Evolutionary conservation across 2,113 vertebrate species (phyloP).

Genomic region (Cephalophus harveyi): DNA sequence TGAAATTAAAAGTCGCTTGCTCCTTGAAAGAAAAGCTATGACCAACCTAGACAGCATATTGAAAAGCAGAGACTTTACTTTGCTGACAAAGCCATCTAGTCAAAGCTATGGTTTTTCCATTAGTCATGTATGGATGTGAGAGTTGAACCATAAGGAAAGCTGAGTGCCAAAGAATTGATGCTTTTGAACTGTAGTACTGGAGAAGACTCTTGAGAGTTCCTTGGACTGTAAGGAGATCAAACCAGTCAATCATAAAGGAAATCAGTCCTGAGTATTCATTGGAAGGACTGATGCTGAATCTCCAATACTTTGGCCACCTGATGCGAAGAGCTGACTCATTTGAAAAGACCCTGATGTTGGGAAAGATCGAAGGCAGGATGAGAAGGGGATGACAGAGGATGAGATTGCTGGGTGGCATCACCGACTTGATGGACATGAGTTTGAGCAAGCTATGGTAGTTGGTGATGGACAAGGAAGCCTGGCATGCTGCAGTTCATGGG

Average conservation of each 20-base stretch:
- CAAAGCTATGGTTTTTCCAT: not conserved
- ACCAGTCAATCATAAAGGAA: not conserved
- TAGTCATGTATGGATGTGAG: not conserved
- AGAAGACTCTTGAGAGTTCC: not conserved
- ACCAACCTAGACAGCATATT: not conserved
- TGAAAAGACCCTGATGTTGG: not conserved
- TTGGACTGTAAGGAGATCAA: not conserved
- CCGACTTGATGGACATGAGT: not conserved
- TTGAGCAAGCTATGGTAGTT: not conserved
- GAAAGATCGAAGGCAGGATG: not conserved
- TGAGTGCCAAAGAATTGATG: not conserved
- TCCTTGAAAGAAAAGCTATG: not conserved
- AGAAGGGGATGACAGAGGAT: not conserved
- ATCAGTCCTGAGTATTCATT: not conserved
- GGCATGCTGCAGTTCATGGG: not conserved
- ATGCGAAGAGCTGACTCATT: not conserved
- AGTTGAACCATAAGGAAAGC: not conserved
- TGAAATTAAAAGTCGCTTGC: not conserved
- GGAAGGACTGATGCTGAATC: not conserved
- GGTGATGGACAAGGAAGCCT: not conserved
- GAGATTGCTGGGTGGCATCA: not conserved
- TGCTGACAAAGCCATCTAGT: not conserved
- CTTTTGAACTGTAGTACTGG: not conserved
- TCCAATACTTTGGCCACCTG: not conserved
- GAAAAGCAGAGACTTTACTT: not conserved